These are phyloP conservation scores for Philypnodon macrostomus DNA, from an alignment of 2,797 vertebrate genomes.

Conservation along the genomic window DNA sequence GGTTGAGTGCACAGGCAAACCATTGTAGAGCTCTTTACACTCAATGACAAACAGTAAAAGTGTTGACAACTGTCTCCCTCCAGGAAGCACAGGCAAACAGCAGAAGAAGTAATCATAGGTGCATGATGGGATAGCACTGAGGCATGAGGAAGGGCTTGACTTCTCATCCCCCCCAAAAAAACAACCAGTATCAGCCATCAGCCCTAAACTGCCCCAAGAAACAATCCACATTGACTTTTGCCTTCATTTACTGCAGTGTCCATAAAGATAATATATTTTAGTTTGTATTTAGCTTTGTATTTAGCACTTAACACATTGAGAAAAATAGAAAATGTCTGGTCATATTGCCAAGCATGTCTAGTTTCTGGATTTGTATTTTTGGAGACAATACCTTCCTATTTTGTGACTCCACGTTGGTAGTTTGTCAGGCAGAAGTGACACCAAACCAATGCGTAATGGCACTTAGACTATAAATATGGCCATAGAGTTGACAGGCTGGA, in stretches of 20 bases:
- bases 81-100: constrained; percentile 41
- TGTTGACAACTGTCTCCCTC: constrained; percentile 45
- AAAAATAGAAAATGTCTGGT: no score
- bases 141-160: constrained; percentile 65
- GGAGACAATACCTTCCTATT: constrained; percentile 51
- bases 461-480: constrained; percentile 65
- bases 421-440: constrained; percentile 65
- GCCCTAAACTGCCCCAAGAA: constrained; percentile 48
- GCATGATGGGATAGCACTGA: constrained; percentile 57
- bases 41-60: constrained; percentile 48
- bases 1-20: constrained; percentile 19
- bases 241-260: constrained; percentile 63
- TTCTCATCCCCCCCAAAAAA: constrained; percentile 66
- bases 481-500: constrained; percentile 56
- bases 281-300: no score
- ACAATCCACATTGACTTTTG: constrained; percentile 63
- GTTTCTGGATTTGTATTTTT: constrained; percentile 27
- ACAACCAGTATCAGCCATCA: constrained; percentile 54
- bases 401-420: constrained; percentile 56
- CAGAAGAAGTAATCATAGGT: constrained; percentile 59
- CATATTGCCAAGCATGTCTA: no score
- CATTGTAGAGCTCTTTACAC: constrained; percentile 25
- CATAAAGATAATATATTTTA: constrained; percentile 61
- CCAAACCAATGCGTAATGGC: constrained; percentile 68
- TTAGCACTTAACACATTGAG: no score